Percentiles rank a stretch among this genome's conserved stretches.
Evolutionary conservation across 2,888 invertebrate genomes (phyloP).

Genomic region (Cataglyphis altisquamis): DNA sequence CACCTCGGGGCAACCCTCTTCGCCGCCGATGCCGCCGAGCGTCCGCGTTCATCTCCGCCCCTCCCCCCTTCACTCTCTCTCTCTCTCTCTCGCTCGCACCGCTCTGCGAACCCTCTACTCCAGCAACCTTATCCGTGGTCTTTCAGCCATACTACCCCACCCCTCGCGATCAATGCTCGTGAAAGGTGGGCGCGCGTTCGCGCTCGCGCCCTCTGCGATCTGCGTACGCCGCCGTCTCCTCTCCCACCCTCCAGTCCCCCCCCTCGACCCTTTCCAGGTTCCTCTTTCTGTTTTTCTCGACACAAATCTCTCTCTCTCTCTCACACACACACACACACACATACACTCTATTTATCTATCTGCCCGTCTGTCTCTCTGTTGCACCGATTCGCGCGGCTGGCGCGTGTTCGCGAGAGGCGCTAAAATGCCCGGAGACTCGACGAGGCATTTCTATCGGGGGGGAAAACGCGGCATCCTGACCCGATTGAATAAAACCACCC

Average conservation of each 20-base stretch:
- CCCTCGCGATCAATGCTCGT: slow-evolving; percentile 85
- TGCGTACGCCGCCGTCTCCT: slow-evolving; percentile 32
- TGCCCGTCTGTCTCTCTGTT: background rate
- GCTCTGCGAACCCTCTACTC: slow-evolving; percentile 51
- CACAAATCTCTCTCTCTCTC: slow-evolving; percentile 36
- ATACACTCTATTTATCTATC: slow-evolving; percentile 22
- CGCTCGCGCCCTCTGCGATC: slow-evolving; percentile 82
- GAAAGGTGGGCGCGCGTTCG: slow-evolving; percentile 82
- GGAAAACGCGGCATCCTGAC: slow-evolving; percentile 37
- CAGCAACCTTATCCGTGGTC: slow-evolving; percentile 67
- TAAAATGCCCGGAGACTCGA: slow-evolving; percentile 54
- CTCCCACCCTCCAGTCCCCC: background rate
- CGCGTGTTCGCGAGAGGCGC: slow-evolving; percentile 26
- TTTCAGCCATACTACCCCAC: slow-evolving; percentile 77
- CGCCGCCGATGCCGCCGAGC: slow-evolving; percentile 65
- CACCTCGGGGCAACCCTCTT: slow-evolving; percentile 65
- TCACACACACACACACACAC: too few relatives aligned
- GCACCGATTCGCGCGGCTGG: slow-evolving; percentile 19
- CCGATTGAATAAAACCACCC: background rate
- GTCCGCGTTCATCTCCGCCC: slow-evolving; percentile 52
- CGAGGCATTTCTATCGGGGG: slow-evolving; percentile 54
- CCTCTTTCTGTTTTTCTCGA: slow-evolving; percentile 55
- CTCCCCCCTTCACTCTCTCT: slow-evolving; percentile 58
- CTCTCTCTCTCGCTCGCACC: slow-evolving; percentile 53
- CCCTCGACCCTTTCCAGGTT: background rate